These are phyloP conservation scores for Sakesphorus luctuosus DNA, from an alignment of 2,113 vertebrate genomes.

Conservation along the genomic window DNA sequence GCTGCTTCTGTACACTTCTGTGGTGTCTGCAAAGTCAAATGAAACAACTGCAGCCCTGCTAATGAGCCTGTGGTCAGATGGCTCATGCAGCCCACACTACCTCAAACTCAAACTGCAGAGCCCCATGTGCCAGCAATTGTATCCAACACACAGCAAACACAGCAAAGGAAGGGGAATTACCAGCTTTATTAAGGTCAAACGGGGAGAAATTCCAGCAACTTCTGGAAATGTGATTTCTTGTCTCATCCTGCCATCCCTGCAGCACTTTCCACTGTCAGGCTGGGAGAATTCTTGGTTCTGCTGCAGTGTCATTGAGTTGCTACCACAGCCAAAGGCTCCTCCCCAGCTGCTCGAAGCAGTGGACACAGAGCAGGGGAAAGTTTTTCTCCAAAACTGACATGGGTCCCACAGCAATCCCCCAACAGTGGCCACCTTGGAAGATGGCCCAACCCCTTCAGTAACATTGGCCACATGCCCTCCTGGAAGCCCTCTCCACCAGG, in stretches of 20 bases:
- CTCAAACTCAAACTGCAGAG: background rate
- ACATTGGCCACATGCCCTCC: background rate
- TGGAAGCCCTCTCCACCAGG: background rate
- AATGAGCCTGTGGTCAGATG: background rate
- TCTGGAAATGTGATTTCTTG: background rate
- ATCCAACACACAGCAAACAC: background rate
- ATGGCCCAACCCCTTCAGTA: accelerated
- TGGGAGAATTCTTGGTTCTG: background rate
- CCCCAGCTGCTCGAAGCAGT: accelerated
- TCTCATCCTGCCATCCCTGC: accelerated
- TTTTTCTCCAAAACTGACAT: background rate
- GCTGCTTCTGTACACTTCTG: background rate
- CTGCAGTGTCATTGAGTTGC: background rate
- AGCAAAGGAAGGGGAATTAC: background rate
- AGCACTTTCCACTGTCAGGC: background rate
- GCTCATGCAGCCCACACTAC: background rate
- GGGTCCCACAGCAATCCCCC: background rate
- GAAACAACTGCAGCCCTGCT: background rate
- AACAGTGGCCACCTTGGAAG: accelerated
- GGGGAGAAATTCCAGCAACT: background rate
- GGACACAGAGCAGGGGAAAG: background rate
- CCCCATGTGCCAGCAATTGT: accelerated
- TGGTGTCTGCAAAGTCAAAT: background rate
- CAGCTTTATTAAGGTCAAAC: background rate
- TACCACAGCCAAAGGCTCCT: background rate